phyloP scores from a whole-genome alignment of 2,888 invertebrate species.

The Eilema sororculum region DNA sequence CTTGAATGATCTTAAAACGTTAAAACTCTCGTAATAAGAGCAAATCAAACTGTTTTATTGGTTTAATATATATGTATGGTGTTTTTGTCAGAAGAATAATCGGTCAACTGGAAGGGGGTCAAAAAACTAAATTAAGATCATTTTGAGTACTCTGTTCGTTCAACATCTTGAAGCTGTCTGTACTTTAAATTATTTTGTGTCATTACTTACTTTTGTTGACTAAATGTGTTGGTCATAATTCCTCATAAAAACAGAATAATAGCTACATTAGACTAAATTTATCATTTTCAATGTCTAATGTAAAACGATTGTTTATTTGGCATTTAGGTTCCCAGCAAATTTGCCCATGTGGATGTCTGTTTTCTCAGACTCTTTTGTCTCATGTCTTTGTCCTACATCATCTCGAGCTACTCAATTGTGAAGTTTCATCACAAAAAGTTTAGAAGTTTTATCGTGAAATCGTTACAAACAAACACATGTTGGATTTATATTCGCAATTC shows the following conservation, averaged over 20 bases:
- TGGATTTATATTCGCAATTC: not conserved
- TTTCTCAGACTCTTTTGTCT: not conserved
- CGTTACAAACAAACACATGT: not conserved
- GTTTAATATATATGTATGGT: no score
- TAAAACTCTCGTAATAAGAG: no score
- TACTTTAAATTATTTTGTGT: not conserved
- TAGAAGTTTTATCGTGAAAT: not conserved
- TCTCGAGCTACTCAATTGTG: not conserved
- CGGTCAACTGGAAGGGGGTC: no score
- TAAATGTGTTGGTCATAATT: not conserved
- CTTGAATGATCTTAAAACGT: no score
- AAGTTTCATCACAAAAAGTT: not conserved
- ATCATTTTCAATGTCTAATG: slow-evolving; percentile 4
- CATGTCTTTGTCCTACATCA: not conserved
- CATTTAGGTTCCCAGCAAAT: not conserved
- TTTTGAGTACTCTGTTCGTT: no score
- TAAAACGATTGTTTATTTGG: not conserved
- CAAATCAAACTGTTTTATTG: no score
- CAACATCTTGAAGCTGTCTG: no score
- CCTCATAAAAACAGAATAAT: not conserved
- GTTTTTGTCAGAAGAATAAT: no score
- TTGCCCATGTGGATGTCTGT: not conserved
- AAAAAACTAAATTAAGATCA: no score
- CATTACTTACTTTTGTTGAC: not conserved
- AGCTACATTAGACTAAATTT: not conserved